Conservation (phyloP, 92 coral and sea anemone genomes). For the Pocillopora meandrina region DNA sequence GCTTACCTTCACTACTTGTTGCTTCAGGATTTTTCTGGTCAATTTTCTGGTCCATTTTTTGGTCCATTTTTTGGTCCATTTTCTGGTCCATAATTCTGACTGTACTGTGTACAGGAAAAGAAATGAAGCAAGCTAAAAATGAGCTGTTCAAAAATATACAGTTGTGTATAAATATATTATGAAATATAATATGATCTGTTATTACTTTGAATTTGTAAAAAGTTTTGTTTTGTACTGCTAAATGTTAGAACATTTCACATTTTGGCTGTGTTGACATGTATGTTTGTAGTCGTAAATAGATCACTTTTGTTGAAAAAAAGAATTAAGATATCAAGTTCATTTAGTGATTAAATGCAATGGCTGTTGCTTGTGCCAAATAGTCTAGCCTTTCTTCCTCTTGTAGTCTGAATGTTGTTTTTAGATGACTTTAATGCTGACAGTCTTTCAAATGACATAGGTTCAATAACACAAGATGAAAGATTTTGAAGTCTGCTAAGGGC, state of each 20-base stretch:
- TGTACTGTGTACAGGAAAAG: conserved; percentile 46
- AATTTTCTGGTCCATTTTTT: no score
- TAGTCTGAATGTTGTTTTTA: conserved; percentile 20
- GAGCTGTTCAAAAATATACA: conserved; percentile 29
- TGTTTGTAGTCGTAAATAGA: conserved; percentile 21
- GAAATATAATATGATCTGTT: no score
- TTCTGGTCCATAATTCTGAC: no score
- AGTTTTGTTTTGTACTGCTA: conserved; percentile 29
- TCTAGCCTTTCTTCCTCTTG: conserved; percentile 47
- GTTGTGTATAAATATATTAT: no score
- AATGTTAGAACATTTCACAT: conserved; percentile 22
- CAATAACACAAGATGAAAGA: no score
- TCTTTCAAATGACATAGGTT: conserved; percentile 54
- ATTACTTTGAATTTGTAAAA: no score
- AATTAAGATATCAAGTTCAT: no score
- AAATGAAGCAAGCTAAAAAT: conserved; percentile 35
- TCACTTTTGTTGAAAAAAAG: conserved; percentile 20
- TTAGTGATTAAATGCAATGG: no score
- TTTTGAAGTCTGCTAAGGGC: no score
- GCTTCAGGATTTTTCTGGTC: conserved; percentile 50
- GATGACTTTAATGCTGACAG: conserved; percentile 36
- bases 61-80: no score
- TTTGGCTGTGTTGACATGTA: background rate
- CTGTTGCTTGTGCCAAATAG: conserved; percentile 40
- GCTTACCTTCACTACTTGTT: conserved; percentile 39